phyloP scores from a whole-genome alignment of 2,888 invertebrate species.

The Apodemia zela region DNA sequence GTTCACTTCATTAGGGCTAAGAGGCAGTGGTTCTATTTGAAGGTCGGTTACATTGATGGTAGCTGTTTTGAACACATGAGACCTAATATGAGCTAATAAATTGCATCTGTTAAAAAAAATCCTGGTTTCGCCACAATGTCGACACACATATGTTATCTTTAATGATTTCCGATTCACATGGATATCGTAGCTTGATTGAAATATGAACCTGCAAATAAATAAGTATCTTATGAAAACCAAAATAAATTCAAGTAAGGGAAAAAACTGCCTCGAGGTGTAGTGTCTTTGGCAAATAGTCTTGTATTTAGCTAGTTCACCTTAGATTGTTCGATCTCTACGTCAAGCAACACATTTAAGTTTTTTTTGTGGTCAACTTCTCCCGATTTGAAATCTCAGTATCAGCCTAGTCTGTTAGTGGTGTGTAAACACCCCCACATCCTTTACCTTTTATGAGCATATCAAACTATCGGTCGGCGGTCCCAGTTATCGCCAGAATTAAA shows the following conservation, averaged over 20 bases:
- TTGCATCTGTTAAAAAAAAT: slow-evolving; percentile 69
- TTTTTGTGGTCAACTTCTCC: no score
- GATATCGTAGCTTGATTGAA: slow-evolving; percentile 58
- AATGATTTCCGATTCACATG: slow-evolving; percentile 67
- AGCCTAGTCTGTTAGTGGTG: no score
- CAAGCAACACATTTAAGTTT: no score
- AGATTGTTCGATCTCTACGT: no score
- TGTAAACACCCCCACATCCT: no score
- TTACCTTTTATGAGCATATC: no score
- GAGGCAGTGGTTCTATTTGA: slow-evolving; percentile 59
- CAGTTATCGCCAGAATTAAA: no score
- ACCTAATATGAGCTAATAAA: slow-evolving; percentile 70
- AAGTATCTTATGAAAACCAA: slow-evolving; percentile 18
- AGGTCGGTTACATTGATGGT: slow-evolving; percentile 67
- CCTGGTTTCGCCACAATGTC: slow-evolving; percentile 53
- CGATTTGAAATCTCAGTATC: no score
- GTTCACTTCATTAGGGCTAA: neutral
- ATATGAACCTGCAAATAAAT: slow-evolving; percentile 58
- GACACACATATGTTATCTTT: slow-evolving; percentile 59
- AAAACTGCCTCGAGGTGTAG: no score
- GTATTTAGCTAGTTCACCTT: no score
- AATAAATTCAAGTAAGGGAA: neutral
- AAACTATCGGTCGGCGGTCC: no score
- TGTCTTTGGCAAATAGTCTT: no score
- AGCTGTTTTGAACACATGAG: slow-evolving; percentile 66